A percentile compares a stretch with the other conserved stretches of the same genome.
Evolutionary conservation across 2,888 invertebrate species (phyloP).

Genomic region (Drosophila greeni): DNA sequence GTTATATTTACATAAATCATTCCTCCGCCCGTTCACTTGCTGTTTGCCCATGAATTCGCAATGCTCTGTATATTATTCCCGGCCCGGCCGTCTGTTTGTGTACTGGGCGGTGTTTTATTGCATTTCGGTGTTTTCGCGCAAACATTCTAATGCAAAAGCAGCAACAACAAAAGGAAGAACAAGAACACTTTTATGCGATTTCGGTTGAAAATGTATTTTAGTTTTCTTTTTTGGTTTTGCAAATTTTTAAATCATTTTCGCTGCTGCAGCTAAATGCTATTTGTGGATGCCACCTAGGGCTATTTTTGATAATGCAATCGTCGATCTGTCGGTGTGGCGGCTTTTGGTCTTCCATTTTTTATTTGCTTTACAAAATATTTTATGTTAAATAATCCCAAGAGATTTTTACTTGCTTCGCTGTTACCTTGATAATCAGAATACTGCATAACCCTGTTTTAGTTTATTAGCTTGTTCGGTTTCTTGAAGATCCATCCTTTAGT

Average conservation of each 20-base stretch:
- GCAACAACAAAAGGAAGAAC: slow-evolving; percentile 25
- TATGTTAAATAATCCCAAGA: neutral
- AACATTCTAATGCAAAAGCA: slow-evolving; percentile 44
- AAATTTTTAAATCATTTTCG: neutral
- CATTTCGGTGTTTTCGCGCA: slow-evolving; percentile 40
- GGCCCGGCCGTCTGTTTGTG: slow-evolving; percentile 19
- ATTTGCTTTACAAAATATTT: neutral
- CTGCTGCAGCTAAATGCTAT: slow-evolving; percentile 13
- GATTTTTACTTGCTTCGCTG: neutral
- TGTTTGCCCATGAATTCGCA: slow-evolving; percentile 33
- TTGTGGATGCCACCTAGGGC: neutral
- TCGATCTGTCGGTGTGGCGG: neutral
- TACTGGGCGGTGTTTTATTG: slow-evolving; percentile 50
- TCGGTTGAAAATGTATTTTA: slow-evolving; percentile 8
- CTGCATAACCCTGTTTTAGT: neutral
- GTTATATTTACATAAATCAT: slow-evolving; percentile 37
- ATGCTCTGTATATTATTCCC: slow-evolving; percentile 21
- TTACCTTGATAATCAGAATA: too few relatives aligned
- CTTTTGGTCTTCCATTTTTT: neutral
- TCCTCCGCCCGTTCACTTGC: slow-evolving; percentile 8
- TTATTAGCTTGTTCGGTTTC: neutral
- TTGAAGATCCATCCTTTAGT: neutral
- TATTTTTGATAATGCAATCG: slow-evolving; percentile 11
- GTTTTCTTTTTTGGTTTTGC: neutral
- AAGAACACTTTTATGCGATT: slow-evolving; percentile 48